These are phyloP conservation scores for Zoroaster sp. DNA, from an alignment of 53 echinoderm and acorn worm genomes.

Conservation along the genomic window DNA sequence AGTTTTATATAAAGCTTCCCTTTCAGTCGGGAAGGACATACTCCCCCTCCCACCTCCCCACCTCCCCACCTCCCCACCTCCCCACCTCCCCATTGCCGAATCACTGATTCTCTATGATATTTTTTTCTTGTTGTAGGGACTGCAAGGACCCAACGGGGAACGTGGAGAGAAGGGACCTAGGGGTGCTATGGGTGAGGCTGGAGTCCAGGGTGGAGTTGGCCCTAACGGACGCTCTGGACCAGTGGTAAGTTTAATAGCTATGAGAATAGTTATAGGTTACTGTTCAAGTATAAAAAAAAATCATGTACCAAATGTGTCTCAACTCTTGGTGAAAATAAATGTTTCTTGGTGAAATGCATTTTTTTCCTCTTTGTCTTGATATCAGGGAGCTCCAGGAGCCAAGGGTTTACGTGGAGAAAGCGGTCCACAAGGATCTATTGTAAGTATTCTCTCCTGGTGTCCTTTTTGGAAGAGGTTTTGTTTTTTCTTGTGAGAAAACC, in stretches of 20 bases:
- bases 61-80: too few relatives aligned
- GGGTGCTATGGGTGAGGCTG: constrained; percentile 18
- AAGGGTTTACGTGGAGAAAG: constrained; percentile 31
- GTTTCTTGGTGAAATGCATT: too few relatives aligned
- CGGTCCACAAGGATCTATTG: constrained; percentile 19
- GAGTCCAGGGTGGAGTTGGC: constrained; percentile 17
- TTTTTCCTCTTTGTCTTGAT: too few relatives aligned
- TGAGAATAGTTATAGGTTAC: too few relatives aligned
- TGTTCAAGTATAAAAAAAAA: too few relatives aligned
- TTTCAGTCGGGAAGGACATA: background rate
- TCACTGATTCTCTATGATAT: background rate
- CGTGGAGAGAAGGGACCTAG: constrained; percentile 52
- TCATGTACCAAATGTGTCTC: background rate
- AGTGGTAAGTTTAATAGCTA: constrained; percentile 7
- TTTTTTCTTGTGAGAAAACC: too few relatives aligned
- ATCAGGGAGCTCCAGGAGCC: constrained; percentile 9
- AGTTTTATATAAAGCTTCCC: background rate
- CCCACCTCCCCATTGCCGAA: background rate
- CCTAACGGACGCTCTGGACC: constrained; percentile 13
- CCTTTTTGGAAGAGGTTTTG: too few relatives aligned
- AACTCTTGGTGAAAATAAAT: background rate
- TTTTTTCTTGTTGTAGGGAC: constrained; percentile 26
- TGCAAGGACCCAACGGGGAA: background rate
- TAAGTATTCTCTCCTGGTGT: background rate
- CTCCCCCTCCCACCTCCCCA: too few relatives aligned